Conservation (phyloP, 2,888 invertebrate genomes). For the Mesorhabditis belari region DNA sequence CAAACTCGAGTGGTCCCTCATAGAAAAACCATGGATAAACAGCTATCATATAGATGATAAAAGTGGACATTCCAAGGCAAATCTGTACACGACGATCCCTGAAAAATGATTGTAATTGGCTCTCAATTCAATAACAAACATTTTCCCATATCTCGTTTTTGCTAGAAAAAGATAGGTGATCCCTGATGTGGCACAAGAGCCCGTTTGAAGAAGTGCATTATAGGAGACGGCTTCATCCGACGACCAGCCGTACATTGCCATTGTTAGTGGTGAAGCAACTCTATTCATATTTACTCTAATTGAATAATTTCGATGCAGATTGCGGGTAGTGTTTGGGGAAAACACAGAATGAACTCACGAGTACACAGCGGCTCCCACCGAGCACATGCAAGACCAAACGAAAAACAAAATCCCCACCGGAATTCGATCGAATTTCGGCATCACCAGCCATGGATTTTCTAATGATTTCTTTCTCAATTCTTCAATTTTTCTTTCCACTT, state of each 20-base stretch:
- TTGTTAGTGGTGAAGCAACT: constrained; percentile 3
- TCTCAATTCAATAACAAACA: not conserved
- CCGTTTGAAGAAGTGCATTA: constrained; percentile 4
- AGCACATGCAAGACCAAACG: constrained; percentile 2
- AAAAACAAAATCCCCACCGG: constrained; percentile 2
- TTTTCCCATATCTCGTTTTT: constrained; percentile 1
- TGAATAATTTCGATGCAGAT: not conserved
- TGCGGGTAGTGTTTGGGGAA: too few species aligned
- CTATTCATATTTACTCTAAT: too few species aligned
- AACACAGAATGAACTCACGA: constrained; percentile 4
- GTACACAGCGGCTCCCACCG: not conserved
- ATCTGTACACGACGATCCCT: not conserved
- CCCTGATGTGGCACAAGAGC: not conserved
- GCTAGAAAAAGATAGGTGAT: not conserved
- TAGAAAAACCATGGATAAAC: constrained; percentile 4
- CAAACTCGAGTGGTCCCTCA: not conserved
- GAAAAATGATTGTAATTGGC: not conserved
- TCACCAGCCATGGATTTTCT: constrained; percentile 3
- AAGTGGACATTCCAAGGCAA: not conserved
- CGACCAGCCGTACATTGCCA: constrained; percentile 6
- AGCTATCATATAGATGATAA: constrained; percentile 1
- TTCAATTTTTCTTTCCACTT: not conserved
- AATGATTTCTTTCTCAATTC: not conserved
- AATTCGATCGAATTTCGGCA: constrained; percentile 3
- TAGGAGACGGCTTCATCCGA: constrained; percentile 2